Base-by-base conservation (phyloP, 2,888 invertebrate species). In the Euphydryas editha region DNA sequence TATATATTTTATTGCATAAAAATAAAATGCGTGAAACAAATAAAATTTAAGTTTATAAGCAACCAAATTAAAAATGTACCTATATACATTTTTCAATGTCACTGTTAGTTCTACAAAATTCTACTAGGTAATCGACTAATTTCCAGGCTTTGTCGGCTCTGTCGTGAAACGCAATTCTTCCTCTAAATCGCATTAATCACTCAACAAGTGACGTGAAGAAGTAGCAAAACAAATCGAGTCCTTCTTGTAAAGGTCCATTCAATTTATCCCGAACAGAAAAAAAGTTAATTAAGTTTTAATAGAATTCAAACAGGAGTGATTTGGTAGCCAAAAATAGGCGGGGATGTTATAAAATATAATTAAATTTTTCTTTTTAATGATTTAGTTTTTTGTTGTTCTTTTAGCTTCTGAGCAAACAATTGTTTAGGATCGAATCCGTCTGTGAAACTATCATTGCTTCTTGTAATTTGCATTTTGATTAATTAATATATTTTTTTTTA, bases 271-370 rank as follows among this genome's bases (percentile, higher is more conserved):
- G 75, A 76, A 79, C 74, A 80, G 84, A 90, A 91, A 90, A 91
- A 90, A 91, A 91, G 90, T 89, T 92, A 92, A 92, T 92, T 92
- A 92, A 92, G 92, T 91, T 91, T 92, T 92, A 92, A 92, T 92
- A 90, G 92, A 92, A 92, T 88, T 82, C 82, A 76, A 88, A 92
- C 92, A 81, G 92, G 90, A 92, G 92, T 92, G 87, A 84, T 83
- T 81, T 90, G 91, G 92, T 92, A 92, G 92, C 92, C 87, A 90
- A 92, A 92, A 92, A 92, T 92, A 92, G 92, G 92, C 92, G 92
- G 92, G 81, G 92, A 76, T 83, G 87, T 88, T 91, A 89, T 91
- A 89, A 92, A 90, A 88, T 88, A 86, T 90, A 90, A 92, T 92
- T 90, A 92, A 87, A 90, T 90, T 86, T 85, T 81, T 62, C 80